These are phyloP conservation scores for Gymnoscopelus braueri DNA, from an alignment of 2,797 vertebrate species.

Conservation along the genomic window DNA sequence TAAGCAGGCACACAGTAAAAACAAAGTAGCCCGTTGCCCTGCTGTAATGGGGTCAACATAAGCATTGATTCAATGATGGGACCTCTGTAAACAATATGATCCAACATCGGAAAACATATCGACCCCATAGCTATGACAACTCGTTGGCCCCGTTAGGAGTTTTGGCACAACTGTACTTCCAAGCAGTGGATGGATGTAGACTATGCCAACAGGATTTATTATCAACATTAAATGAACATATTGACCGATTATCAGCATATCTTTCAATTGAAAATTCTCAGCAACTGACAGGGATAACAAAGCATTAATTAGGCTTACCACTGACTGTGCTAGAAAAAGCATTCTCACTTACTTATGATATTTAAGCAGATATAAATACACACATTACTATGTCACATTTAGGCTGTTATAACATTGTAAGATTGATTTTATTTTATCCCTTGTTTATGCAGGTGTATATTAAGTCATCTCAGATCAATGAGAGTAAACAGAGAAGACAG, in stretches of 20 bases:
- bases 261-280: too few relatives aligned
- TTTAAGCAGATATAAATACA: too few relatives aligned
- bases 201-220: constrained; percentile 27
- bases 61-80: constrained; percentile 38
- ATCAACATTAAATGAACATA: background rate
- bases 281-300: too few relatives aligned
- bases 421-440: constrained; percentile 1
- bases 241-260: too few relatives aligned
- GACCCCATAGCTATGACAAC: constrained; percentile 27
- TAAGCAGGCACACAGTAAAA: background rate
- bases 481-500: constrained; percentile 1
- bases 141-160: constrained; percentile 24
- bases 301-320: too few relatives aligned
- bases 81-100: constrained; percentile 32
- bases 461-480: constrained; percentile 16
- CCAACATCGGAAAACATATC: constrained; percentile 40
- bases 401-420: too few relatives aligned
- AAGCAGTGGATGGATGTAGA: constrained; percentile 20
- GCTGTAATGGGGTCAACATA: constrained; percentile 29
- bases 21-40: background rate
- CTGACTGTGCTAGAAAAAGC: too few relatives aligned
- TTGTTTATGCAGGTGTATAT: constrained; percentile 10
- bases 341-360: too few relatives aligned
- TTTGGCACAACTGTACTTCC: constrained; percentile 12
- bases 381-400: too few relatives aligned